phyloP scores from a whole-genome alignment of 2,113 vertebrate genomes.

The Bolborhynchus lineola region DNA sequence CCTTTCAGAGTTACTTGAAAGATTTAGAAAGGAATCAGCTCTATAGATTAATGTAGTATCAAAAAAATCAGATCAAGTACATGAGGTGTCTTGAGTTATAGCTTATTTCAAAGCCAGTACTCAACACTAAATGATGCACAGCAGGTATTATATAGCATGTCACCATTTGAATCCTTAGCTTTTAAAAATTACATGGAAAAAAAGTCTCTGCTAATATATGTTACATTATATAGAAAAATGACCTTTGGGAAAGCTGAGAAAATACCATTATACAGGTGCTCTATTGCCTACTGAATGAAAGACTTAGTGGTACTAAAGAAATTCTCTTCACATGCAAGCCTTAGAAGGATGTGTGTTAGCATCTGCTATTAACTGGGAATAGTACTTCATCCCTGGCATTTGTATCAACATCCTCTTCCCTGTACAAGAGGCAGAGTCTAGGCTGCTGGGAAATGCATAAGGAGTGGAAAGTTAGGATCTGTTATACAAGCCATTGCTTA shows the following conservation, averaged over 20 bases:
- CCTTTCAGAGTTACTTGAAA: background rate
- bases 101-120: background rate
- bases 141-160: background rate
- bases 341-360: fast-evolving
- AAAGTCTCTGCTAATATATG: background rate
- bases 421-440: background rate
- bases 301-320: background rate
- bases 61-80: background rate
- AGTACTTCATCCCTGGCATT: fast-evolving
- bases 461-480: background rate
- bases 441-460: background rate
- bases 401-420: background rate
- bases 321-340: background rate
- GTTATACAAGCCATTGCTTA: background rate
- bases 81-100: background rate
- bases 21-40: background rate
- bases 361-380: background rate
- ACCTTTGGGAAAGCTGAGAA: background rate
- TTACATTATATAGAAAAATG: background rate
- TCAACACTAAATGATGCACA: background rate
- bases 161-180: background rate
- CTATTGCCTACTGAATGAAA: background rate
- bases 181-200: background rate
- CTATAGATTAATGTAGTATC: background rate
- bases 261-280: background rate